Evolutionary conservation across 2,113 vertebrate species (phyloP).

Genomic region (Lasiurus borealis): DNA sequence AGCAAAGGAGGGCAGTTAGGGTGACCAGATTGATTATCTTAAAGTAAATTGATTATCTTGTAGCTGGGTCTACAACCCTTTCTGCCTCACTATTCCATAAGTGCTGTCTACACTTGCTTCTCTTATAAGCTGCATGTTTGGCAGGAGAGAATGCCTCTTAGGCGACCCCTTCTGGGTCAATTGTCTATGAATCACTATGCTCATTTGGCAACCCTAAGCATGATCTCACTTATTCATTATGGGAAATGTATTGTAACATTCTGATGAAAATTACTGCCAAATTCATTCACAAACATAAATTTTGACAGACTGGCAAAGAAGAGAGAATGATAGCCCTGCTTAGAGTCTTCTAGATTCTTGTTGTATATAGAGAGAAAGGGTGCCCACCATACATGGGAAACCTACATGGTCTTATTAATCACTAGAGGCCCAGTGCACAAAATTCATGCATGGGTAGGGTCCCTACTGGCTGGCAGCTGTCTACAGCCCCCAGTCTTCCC

Average conservation of each 20-base stretch:
- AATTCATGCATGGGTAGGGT: no score
- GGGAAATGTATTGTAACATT: constrained; percentile 24
- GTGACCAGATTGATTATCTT: neutral
- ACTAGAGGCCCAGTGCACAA: no score
- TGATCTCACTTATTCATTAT: neutral
- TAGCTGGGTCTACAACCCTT: neutral
- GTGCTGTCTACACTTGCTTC: neutral
- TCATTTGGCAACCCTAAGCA: neutral
- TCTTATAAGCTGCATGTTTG: neutral
- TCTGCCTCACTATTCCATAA: neutral
- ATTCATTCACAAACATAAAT: neutral
- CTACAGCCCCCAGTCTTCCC: neutral
- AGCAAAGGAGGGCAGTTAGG: no score
- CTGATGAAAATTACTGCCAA: constrained; percentile 20
- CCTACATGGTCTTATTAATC: neutral
- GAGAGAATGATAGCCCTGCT: neutral
- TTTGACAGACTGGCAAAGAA: neutral
- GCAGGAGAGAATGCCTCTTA: neutral
- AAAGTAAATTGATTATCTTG: neutral
- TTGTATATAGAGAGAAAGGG: neutral
- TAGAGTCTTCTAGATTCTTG: neutral
- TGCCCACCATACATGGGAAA: neutral
- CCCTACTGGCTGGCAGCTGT: no score
- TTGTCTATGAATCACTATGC: neutral
- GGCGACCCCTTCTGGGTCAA: neutral